A percentile compares a stretch with the other conserved stretches of the same genome.
phyloP scores from a whole-genome alignment of 2,113 vertebrate genomes.

The Arenaria interpres region DNA sequence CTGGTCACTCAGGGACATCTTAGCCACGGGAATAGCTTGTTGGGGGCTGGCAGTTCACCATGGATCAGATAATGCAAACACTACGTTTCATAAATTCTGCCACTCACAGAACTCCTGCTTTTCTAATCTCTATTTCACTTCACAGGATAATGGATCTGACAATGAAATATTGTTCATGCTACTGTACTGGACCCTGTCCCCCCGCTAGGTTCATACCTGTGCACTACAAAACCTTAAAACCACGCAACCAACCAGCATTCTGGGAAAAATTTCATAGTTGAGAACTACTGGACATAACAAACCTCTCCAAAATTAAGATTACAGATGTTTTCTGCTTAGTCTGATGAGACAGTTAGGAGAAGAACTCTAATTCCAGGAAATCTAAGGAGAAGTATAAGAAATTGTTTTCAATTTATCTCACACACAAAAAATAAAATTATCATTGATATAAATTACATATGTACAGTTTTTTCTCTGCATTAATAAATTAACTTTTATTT shows the following conservation, averaged over 20 bases:
- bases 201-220: neutral
- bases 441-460: neutral
- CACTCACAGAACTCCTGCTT: neutral
- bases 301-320: neutral
- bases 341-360: neutral
- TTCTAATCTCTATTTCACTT: neutral
- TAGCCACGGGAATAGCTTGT: neutral
- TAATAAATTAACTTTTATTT: neutral
- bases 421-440: neutral
- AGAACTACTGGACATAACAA: neutral
- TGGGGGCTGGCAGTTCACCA: neutral
- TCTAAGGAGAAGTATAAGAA: neutral
- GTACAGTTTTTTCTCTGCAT: neutral
- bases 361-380: neutral
- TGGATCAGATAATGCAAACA: neutral
- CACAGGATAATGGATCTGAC: neutral
- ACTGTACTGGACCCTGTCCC: neutral
- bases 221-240: neutral
- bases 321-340: neutral
- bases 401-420: neutral
- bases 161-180: neutral
- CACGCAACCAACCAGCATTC: neutral
- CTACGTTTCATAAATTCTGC: neutral
- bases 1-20: neutral
- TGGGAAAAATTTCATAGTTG: neutral